These are phyloP conservation scores for Gambelia wislizenii DNA, from an alignment of 2,797 vertebrate genomes.

Conservation along the genomic window DNA sequence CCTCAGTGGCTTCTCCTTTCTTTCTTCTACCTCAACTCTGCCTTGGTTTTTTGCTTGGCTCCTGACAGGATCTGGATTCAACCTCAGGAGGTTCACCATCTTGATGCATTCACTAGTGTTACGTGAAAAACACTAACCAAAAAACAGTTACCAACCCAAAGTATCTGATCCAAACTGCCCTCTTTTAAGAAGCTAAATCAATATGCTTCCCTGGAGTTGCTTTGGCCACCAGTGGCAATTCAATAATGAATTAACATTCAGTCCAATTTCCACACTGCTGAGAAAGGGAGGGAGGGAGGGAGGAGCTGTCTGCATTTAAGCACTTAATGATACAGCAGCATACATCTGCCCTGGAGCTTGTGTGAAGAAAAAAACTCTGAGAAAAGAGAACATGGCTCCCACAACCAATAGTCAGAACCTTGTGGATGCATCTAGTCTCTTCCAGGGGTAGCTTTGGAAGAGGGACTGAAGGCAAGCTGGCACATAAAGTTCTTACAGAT, in stretches of 20 bases:
- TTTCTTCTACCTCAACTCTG: not conserved
- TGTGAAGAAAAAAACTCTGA: not conserved
- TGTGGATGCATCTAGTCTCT: not conserved
- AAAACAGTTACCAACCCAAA: constrained; percentile 68
- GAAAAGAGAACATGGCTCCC: not conserved
- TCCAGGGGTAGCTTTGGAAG: not conserved
- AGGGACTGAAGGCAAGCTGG: not conserved
- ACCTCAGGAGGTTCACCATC: not conserved
- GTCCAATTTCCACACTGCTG: constrained; percentile 67
- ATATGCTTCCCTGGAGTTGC: constrained; percentile 75
- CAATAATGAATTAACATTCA: constrained; percentile 75
- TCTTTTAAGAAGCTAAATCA: constrained; percentile 78
- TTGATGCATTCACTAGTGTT: not conserved
- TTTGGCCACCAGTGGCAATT: constrained; percentile 65
- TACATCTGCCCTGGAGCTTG: constrained; percentile 42
- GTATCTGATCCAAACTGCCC: constrained; percentile 75
- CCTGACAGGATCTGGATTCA: not conserved
- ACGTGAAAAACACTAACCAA: constrained; percentile 43
- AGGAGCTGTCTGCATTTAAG: constrained; percentile 75
- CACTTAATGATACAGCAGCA: constrained; percentile 73
- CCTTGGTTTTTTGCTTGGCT: not conserved
- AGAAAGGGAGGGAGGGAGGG: constrained; percentile 56
- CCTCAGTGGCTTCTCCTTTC: not conserved
- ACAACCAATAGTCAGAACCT: not conserved
- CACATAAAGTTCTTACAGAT: too few species aligned